Base-by-base conservation (phyloP, 1,140 invertebrate genomes). In the Drosophila obscura region DNA sequence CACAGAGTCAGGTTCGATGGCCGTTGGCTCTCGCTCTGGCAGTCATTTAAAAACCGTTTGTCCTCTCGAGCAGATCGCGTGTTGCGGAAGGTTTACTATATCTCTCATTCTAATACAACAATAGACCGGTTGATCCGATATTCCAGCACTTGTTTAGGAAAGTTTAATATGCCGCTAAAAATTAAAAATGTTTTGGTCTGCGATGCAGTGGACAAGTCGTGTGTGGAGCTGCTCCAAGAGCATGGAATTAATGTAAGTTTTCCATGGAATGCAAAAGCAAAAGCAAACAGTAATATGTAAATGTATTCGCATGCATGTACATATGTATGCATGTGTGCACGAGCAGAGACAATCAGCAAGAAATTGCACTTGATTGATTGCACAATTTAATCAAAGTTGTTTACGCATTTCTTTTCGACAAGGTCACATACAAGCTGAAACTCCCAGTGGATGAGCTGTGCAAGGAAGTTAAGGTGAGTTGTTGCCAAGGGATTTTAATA, bases 121-220 rank as follows among this genome's bases (percentile, higher is more conserved):
- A 56, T 39, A 35, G 5, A 28, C 15, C 35, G 16, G 61, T 19
- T 22, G 39, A 44, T 11, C 26, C 26, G 15, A 57, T 24, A 52
- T 31, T 24, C 16, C 41, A 58, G 41, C 19, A 13, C 49, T 46
- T 58, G 22, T 39, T 11, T 24, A 2, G 59, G 4, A 43, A 55
- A 43, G 15, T 58, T 26, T 19, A 80, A 80, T 72, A 92, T 92
- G 91, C 73, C 85, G 11, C 55, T 95, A 67, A 92, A 94, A 56
- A 94, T 95, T 55, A 93, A 94, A 72, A 94, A 93, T 51, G 97
- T 99, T 45, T 92, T 99, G 24, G 96, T 99, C 67, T 97, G 97
- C 73, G 98, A 99, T 93, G 96, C 97, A 22, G 96, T 99, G 2
- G 97, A 98, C 88, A 92, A 94, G 9, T 94, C 95, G 74, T 99